Evolutionary conservation across 2,797 vertebrate genomes (phyloP).

Genomic region (Danio choprae): DNA sequence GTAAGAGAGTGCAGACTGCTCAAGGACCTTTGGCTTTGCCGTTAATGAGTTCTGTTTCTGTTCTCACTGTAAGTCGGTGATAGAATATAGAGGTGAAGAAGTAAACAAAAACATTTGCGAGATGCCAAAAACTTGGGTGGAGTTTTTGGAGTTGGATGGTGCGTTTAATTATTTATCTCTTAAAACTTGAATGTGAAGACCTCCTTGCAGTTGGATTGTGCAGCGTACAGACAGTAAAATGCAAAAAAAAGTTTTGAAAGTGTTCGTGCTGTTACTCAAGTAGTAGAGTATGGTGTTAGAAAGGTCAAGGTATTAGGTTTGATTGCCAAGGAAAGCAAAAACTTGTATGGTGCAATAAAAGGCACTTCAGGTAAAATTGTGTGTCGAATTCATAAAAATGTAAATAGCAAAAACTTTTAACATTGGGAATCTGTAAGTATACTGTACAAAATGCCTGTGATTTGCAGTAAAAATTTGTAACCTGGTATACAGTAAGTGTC

Average conservation of each 20-base stretch:
- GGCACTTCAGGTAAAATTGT: no score
- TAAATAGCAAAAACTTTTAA: background rate
- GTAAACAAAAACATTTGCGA: constrained; percentile 35
- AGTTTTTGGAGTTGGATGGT: background rate
- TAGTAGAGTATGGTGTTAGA: no score
- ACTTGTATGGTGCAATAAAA: no score
- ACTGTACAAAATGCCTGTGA: no score
- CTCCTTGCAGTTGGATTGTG: background rate
- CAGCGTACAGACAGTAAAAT: background rate
- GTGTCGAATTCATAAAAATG: background rate
- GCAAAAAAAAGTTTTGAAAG: background rate
- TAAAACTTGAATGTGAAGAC: background rate
- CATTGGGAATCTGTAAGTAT: background rate
- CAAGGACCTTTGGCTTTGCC: constrained; percentile 68
- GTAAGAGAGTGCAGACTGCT: constrained; percentile 68
- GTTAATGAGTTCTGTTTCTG: constrained; percentile 69
- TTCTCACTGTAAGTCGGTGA: constrained; percentile 60
- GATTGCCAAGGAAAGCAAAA: no score
- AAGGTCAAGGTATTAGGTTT: no score
- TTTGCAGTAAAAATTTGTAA: no score
- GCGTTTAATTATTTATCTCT: constrained; percentile 31
- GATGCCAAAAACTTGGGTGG: constrained; percentile 37
- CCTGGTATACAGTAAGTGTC: no score
- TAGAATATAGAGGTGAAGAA: constrained; percentile 46
- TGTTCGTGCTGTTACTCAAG: no score